Evolutionary conservation across 2,113 vertebrate species (phyloP).

Genomic region (Hyperoodon ampullatus): DNA sequence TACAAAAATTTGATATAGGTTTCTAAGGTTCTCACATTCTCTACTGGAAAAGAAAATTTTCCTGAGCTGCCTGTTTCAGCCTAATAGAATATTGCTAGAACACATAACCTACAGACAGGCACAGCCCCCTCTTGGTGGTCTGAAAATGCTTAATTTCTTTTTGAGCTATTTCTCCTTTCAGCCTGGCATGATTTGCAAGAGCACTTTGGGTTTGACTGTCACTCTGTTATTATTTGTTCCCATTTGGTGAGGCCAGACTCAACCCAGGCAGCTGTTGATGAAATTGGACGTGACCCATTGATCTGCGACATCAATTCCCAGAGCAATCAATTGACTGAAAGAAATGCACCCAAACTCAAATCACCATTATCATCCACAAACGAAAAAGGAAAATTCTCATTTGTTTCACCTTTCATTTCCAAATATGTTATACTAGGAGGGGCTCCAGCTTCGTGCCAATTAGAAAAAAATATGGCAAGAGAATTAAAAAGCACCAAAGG

Average conservation of each 20-base stretch:
- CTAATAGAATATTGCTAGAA: background rate
- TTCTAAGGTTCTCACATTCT: slow-evolving; percentile 25
- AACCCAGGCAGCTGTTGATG: slow-evolving; percentile 81
- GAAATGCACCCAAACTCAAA: slow-evolving; percentile 73
- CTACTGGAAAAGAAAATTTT: background rate
- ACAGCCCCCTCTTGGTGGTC: background rate
- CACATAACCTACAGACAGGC: background rate
- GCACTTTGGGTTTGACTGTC: slow-evolving; percentile 19
- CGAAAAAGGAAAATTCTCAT: slow-evolving; percentile 44
- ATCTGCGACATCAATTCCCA: slow-evolving; percentile 82
- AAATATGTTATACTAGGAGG: background rate
- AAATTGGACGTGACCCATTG: slow-evolving; percentile 89
- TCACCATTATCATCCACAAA: background rate
- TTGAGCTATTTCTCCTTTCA: slow-evolving; percentile 36
- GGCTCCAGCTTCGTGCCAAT: background rate
- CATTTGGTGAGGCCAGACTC: slow-evolving; percentile 37
- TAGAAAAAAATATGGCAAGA: slow-evolving; percentile 3
- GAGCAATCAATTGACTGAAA: slow-evolving; percentile 78
- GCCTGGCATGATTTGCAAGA: slow-evolving; percentile 23
- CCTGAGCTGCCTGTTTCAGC: background rate
- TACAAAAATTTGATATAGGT: background rate
- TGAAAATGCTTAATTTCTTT: slow-evolving; percentile 14
- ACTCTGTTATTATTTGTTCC: background rate
- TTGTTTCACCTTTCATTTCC: slow-evolving; percentile 60
- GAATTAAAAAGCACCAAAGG: background rate